Percentiles rank a stretch among this genome's conserved stretches.
These are phyloP conservation scores for Neuroterus valhalla DNA, from an alignment of 1,140 invertebrate genomes.

Conservation along the genomic window DNA sequence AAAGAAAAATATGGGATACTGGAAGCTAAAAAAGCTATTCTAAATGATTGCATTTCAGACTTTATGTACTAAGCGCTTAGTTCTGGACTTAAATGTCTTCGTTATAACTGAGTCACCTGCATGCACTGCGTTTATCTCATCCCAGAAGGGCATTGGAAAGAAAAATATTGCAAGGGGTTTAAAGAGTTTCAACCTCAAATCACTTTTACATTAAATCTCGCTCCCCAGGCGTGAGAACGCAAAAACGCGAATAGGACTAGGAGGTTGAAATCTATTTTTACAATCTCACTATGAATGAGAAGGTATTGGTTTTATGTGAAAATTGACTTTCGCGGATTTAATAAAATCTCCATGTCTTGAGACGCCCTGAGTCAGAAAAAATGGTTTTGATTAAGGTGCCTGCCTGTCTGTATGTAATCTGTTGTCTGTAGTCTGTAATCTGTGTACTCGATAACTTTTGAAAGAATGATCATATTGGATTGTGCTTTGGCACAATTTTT, in stretches of 20 bases:
- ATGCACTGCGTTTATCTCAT: neutral
- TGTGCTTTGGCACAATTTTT: too few relatives aligned
- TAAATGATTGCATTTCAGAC: slow-evolving; percentile 7
- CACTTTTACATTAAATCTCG: slow-evolving; percentile 27
- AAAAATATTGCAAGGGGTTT: slow-evolving; percentile 7
- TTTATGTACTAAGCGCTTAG: slow-evolving; percentile 13
- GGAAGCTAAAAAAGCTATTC: neutral
- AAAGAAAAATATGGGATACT: neutral
- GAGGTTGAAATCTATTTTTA: too few relatives aligned
- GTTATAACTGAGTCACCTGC: slow-evolving; percentile 5
- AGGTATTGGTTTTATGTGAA: too few relatives aligned
- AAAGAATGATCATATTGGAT: too few relatives aligned
- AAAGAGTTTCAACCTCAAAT: slow-evolving; percentile 4
- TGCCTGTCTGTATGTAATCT: too few relatives aligned
- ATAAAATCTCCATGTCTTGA: too few relatives aligned
- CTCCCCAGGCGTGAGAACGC: neutral
- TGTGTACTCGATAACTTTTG: too few relatives aligned
- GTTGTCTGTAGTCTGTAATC: too few relatives aligned
- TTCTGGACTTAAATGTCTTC: slow-evolving; percentile 14
- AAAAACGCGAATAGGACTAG: neutral
- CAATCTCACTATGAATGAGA: too few relatives aligned
- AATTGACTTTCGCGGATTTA: too few relatives aligned
- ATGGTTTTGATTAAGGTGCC: too few relatives aligned
- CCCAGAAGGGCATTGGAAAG: neutral
- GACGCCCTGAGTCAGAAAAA: too few relatives aligned